These are phyloP conservation scores for Heterodera schachtii DNA, from an alignment of 1,140 invertebrate genomes.

Conservation along the genomic window DNA sequence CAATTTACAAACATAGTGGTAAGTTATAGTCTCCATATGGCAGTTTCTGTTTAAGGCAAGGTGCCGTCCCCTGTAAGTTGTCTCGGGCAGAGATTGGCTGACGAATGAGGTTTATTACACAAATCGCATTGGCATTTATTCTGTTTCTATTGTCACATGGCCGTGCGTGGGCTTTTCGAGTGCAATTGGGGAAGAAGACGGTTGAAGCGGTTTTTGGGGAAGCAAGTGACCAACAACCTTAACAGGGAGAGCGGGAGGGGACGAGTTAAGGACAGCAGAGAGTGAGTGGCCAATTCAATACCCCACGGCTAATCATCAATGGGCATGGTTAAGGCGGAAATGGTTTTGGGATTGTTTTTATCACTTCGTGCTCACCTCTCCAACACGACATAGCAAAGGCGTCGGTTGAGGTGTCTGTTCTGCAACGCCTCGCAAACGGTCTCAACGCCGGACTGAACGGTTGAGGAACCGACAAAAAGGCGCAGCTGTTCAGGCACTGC, in stretches of 20 bases:
- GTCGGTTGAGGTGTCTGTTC: constrained; percentile 79
- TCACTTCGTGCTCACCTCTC: not conserved
- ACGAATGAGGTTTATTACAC: no score
- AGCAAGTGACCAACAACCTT: constrained; percentile 76
- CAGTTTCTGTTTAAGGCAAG: not conserved
- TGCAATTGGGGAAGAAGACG: constrained; percentile 74
- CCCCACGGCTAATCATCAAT: no score
- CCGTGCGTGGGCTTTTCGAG: constrained; percentile 67
- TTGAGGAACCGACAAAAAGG: constrained; percentile 86
- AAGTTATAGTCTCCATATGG: not conserved
- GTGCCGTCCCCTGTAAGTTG: no score
- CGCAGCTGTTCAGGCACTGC: constrained; percentile 80
- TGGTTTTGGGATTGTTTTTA: no score
- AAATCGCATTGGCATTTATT: no score
- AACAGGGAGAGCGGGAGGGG: constrained; percentile 77
- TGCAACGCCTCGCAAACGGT: constrained; percentile 85
- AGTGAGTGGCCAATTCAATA: constrained; percentile 55
- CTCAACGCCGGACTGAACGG: constrained; percentile 81
- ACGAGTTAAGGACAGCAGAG: constrained; percentile 58
- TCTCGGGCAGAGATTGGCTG: no score
- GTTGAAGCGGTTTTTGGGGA: constrained; percentile 76
- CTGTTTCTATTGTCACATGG: not conserved
- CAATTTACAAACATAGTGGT: no score
- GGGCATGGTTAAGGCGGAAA: no score
- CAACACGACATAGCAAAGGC: constrained; percentile 71